Percentiles rank a stretch among this genome's conserved stretches.
These are phyloP conservation scores for Sebastiscus albofasciatus DNA, from an alignment of 2,797 vertebrate genomes.

Conservation along the genomic window DNA sequence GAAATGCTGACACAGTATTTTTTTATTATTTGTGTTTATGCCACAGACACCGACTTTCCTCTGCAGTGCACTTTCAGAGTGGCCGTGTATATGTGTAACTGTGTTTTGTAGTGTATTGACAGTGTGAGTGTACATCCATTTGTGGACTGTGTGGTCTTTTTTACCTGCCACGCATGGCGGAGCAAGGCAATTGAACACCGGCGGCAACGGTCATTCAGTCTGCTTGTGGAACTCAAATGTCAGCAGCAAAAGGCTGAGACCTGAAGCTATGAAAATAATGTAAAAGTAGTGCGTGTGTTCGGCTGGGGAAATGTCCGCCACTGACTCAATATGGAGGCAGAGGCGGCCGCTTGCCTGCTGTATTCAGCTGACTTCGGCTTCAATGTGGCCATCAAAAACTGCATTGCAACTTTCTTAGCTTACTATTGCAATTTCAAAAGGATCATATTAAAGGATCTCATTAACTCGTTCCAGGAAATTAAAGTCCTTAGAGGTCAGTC, in stretches of 20 bases:
- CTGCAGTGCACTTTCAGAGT: background rate
- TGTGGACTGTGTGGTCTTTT: slow-evolving; percentile 35
- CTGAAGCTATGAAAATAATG: slow-evolving; percentile 44
- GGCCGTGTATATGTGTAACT: slow-evolving; percentile 1
- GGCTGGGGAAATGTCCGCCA: background rate
- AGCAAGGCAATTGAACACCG: slow-evolving; percentile 52
- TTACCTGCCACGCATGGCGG: slow-evolving; percentile 50
- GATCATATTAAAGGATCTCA: background rate
- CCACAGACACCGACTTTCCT: background rate
- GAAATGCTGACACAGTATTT: slow-evolving; percentile 6
- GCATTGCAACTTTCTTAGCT: background rate
- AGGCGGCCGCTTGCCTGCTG: background rate
- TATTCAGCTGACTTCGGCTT: background rate
- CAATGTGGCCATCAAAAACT: background rate
- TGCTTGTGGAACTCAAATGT: slow-evolving; percentile 49
- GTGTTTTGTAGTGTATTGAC: background rate
- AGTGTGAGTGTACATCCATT: slow-evolving; percentile 4
- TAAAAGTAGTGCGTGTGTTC: slow-evolving; percentile 7
- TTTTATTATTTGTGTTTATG: background rate
- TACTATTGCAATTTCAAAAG: background rate
- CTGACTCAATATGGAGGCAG: background rate
- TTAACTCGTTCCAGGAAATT: background rate
- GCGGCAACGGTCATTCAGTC: slow-evolving; percentile 32
- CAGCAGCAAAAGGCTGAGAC: slow-evolving; percentile 39
- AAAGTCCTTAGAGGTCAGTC: background rate